phyloP scores from a whole-genome alignment of 2,888 invertebrate genomes.

The Perizoma flavofasciatum region DNA sequence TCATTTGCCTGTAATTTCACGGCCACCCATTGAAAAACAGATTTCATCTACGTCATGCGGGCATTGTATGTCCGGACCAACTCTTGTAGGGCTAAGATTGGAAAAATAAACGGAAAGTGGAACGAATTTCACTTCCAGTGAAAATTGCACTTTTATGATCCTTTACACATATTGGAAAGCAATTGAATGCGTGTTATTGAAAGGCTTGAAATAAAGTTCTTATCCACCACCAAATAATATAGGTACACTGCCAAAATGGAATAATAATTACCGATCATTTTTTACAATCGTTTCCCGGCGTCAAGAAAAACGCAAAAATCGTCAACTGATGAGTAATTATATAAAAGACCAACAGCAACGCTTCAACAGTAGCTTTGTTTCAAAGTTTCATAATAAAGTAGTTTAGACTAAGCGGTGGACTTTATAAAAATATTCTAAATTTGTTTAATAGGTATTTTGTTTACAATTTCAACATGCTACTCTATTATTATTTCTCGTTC shows the following conservation, averaged over 20 bases:
- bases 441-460: not conserved
- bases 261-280: not conserved
- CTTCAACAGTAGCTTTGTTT: constrained; percentile 18
- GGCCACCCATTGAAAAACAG: no score
- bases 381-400: constrained; percentile 20
- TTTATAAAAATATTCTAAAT: constrained; percentile 3
- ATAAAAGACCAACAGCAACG: constrained; percentile 16
- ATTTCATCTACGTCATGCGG: no score
- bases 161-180: constrained; percentile 1
- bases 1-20: no score
- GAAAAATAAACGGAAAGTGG: constrained; percentile 17
- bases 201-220: no score
- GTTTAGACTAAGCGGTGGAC: constrained; percentile 12
- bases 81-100: constrained; percentile 13
- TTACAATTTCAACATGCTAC: no score
- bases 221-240: not conserved
- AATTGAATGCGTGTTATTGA: not conserved
- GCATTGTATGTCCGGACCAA: not conserved
- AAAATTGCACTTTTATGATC: constrained; percentile 9
- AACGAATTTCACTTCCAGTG: constrained; percentile 9
- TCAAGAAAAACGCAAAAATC: constrained; percentile 17
- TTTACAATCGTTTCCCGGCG: constrained; percentile 1
- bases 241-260: not conserved
- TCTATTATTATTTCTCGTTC: no score
- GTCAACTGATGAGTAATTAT: constrained; percentile 14